phyloP scores from a whole-genome alignment of 2,113 vertebrate species.

The Phoxinus phoxinus region DNA sequence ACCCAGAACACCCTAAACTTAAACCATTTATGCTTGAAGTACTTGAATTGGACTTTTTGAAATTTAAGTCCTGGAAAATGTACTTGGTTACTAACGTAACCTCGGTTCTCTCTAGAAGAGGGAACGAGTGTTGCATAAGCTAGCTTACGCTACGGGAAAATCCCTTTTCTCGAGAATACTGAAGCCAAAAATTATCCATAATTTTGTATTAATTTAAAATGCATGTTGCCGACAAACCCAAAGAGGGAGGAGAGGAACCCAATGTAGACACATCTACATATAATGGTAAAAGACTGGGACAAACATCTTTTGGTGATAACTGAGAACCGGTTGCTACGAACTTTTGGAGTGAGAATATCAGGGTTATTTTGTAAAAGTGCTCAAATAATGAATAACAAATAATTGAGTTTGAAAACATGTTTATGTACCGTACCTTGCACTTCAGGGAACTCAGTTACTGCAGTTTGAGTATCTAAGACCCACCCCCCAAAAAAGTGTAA shows the following conservation, averaged over 20 bases:
- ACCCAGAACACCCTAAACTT: too few relatives aligned
- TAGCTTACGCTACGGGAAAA: too few relatives aligned
- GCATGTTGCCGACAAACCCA: conserved; percentile 89
- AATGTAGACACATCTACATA: not conserved
- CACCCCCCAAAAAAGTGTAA: not conserved
- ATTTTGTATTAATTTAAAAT: too few relatives aligned
- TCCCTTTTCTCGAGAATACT: too few relatives aligned
- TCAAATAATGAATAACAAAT: not conserved
- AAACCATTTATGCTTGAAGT: too few relatives aligned
- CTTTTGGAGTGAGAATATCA: conserved; percentile 30
- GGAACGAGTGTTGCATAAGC: too few relatives aligned
- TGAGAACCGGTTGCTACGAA: conserved; percentile 45
- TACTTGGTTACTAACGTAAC: too few relatives aligned
- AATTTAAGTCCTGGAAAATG: too few relatives aligned
- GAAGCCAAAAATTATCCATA: too few relatives aligned
- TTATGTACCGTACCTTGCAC: not conserved
- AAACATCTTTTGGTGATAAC: too few relatives aligned
- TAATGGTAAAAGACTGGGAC: not conserved
- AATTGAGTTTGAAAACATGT: not conserved
- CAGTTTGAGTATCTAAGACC: not conserved
- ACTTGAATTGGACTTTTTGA: too few relatives aligned
- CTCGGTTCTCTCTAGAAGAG: too few relatives aligned
- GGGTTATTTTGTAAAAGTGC: not conserved
- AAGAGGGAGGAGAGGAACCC: conserved; percentile 72
- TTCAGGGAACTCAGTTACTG: not conserved